These are phyloP conservation scores for Eleutherodactylus coqui DNA, from an alignment of 2,797 vertebrate species.

Conservation along the genomic window DNA sequence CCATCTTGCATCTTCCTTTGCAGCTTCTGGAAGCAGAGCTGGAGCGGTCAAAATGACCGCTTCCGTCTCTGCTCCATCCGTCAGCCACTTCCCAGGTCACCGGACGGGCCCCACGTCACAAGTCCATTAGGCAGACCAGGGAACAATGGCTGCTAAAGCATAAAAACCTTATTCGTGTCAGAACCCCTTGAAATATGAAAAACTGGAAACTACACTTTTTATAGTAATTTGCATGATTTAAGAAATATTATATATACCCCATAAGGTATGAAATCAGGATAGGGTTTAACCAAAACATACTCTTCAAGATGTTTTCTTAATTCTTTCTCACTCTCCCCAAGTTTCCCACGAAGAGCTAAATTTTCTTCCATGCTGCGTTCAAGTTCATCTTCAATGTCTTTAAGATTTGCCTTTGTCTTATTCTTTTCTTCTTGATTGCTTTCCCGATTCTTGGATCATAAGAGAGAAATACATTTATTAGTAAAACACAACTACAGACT, in stretches of 20 bases:
- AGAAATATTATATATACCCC: background rate
- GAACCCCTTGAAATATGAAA: too few relatives aligned
- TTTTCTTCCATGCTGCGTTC: conserved; percentile 79
- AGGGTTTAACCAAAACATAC: conserved; percentile 77
- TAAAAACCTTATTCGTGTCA: too few relatives aligned
- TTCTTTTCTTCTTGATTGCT: conserved; percentile 78
- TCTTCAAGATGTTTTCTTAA: conserved; percentile 89
- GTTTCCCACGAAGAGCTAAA: conserved; percentile 77
- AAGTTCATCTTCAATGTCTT: conserved; percentile 79
- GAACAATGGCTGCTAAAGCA: too few relatives aligned
- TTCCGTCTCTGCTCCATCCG: too few relatives aligned
- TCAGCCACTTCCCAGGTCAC: too few relatives aligned
- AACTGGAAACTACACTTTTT: background rate
- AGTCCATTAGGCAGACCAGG: too few relatives aligned
- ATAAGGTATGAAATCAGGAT: conserved; percentile 16
- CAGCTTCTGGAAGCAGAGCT: too few relatives aligned
- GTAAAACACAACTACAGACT: background rate
- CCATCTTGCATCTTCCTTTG: too few relatives aligned
- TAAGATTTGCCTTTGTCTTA: conserved; percentile 74
- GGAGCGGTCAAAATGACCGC: too few relatives aligned
- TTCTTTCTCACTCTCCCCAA: conserved; percentile 85
- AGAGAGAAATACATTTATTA: background rate
- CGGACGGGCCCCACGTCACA: too few relatives aligned
- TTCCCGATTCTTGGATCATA: conserved; percentile 76
- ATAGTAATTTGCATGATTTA: background rate